Base-by-base conservation (phyloP, 2,888 invertebrate species). In the Orthonevra nobilis region DNA sequence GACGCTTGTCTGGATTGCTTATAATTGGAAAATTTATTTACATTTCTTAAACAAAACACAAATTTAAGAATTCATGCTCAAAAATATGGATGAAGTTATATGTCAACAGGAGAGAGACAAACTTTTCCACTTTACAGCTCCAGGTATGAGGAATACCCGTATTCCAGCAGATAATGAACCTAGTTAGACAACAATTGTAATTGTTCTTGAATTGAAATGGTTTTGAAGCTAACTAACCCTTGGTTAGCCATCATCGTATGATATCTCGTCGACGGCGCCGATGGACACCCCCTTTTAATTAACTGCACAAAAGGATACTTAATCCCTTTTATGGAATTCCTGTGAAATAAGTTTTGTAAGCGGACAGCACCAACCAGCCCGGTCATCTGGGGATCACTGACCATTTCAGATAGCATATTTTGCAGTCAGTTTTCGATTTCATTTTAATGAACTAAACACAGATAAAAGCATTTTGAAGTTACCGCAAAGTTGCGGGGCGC, bases 381-480 rank as follows among this genome's bases (percentile, higher is more conserved):
- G 75, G 75, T 75, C 75, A 68, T 54, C 52, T 40, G 52, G 52
- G 60, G 73, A 66, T 74, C 66, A 69, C 61, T 61, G 69, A 56
- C 69, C 75, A 63, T 75, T 69, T 69, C 40, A 34, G 48, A 75
- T 30, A 63, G 69, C 75, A 63, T 75, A 61, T 68, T 68, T 68
- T 28, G n/a, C 68, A 68, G 36, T 54, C 32, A 54, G 63, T 72
- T 56, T 48, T 56, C 30, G 63, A 50, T 63, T 75, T 69, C 61
- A 58, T 56, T 63, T 63, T 69, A 69, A 75, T 75, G 75, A 75
- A 75, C 75, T 69, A 42, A 61, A 69, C 54, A 61, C 40, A 60
- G 68, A 74, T 74, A 68, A 74, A 74, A 74, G 68, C 74, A 68
- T 69, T 69, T 56, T 52, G 50, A 69, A 69, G 61, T 63, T 28